Evolutionary conservation across 2,797 vertebrate genomes (phyloP).

Genomic region (Falco peregrinus): DNA sequence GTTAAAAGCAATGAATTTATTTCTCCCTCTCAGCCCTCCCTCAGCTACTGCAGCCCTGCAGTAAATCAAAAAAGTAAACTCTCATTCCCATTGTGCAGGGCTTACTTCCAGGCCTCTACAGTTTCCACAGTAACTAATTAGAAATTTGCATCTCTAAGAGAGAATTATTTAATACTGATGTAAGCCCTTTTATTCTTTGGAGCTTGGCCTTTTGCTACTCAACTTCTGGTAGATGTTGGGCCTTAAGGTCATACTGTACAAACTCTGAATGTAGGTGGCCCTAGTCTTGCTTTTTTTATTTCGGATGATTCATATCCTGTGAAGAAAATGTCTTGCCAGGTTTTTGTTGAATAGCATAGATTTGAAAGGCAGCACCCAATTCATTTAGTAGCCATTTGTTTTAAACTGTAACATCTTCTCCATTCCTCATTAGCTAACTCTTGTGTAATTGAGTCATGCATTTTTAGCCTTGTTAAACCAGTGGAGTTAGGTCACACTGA

Average conservation of each 20-base stretch:
- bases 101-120: slow-evolving; percentile 81
- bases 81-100: slow-evolving; percentile 80
- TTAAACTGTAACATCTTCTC: slow-evolving; percentile 80
- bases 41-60: slow-evolving; percentile 70
- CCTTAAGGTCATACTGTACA: slow-evolving; percentile 85
- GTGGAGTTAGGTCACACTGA: slow-evolving; percentile 72
- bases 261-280: slow-evolving; percentile 85
- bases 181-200: slow-evolving; percentile 80
- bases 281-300: slow-evolving; percentile 76
- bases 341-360: slow-evolving; percentile 77
- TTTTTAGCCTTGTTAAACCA: slow-evolving; percentile 77
- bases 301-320: slow-evolving; percentile 81
- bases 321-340: slow-evolving; percentile 81
- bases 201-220: slow-evolving; percentile 82
- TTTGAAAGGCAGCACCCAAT: slow-evolving; percentile 79
- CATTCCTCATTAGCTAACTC: slow-evolving; percentile 82
- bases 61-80: slow-evolving; percentile 87
- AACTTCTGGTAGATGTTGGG: slow-evolving; percentile 82
- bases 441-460: slow-evolving; percentile 84
- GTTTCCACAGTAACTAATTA: slow-evolving; percentile 86
- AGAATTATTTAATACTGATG: slow-evolving; percentile 86
- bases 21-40: slow-evolving; percentile 70
- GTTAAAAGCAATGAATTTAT: slow-evolving; percentile 83
- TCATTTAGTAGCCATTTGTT: slow-evolving; percentile 82
- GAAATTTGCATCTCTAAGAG: slow-evolving; percentile 84